These are phyloP conservation scores for Ifrita kowaldi DNA, from an alignment of 2,113 vertebrate species.

Conservation along the genomic window DNA sequence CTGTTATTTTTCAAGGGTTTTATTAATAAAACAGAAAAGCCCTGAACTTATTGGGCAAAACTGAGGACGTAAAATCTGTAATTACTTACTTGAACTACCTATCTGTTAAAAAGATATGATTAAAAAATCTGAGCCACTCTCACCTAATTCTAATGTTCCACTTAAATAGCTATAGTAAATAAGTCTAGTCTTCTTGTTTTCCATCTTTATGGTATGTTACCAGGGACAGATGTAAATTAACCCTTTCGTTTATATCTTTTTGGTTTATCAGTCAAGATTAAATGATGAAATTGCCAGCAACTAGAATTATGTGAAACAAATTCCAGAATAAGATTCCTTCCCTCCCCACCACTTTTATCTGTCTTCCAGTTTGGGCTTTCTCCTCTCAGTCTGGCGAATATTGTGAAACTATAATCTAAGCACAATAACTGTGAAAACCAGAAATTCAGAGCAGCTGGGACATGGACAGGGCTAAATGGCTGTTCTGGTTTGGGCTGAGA, in stretches of 20 bases:
- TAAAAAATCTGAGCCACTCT: background rate
- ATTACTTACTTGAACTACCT: background rate
- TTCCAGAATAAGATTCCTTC: background rate
- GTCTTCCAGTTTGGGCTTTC: background rate
- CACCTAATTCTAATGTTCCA: background rate
- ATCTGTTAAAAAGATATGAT: background rate
- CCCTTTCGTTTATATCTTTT: background rate
- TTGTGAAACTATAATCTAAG: background rate
- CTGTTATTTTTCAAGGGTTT: background rate
- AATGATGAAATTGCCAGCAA: background rate
- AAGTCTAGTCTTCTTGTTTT: background rate
- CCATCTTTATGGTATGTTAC: background rate
- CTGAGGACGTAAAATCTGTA: fast-evolving
- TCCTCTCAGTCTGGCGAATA: background rate
- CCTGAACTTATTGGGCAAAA: background rate
- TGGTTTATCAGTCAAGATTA: background rate
- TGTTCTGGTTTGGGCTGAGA: background rate
- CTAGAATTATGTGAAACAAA: background rate
- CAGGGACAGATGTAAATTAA: background rate
- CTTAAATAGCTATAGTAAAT: background rate
- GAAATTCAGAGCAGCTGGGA: background rate
- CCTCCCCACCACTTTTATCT: background rate
- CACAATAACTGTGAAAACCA: background rate
- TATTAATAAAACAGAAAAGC: background rate
- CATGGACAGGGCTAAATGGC: background rate